These are phyloP conservation scores for Nipponia nippon DNA, from an alignment of 2,113 vertebrate species.

Conservation along the genomic window DNA sequence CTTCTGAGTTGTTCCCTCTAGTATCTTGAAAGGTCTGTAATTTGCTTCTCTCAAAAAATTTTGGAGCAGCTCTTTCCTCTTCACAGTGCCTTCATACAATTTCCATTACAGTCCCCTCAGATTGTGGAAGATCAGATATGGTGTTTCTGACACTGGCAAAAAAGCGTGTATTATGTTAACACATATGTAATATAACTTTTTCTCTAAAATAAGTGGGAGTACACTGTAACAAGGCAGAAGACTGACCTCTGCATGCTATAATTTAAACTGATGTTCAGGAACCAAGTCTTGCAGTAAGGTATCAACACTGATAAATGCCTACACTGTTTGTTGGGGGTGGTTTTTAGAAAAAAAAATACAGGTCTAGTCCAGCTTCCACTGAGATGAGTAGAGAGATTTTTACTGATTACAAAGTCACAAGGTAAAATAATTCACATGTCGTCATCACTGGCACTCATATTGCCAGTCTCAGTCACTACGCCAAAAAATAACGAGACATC, in stretches of 20 bases:
- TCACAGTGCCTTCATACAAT: background rate
- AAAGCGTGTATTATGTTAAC: background rate
- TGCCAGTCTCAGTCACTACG: background rate
- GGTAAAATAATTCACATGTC: background rate
- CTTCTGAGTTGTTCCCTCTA: background rate
- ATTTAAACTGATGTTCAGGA: background rate
- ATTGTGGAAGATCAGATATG: background rate
- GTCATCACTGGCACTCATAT: background rate
- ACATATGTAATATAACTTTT: background rate
- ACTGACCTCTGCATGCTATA: background rate
- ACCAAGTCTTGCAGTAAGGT: background rate
- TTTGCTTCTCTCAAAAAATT: background rate
- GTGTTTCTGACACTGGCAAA: background rate
- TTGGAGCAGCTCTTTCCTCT: background rate
- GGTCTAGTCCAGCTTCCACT: background rate
- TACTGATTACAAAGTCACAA: background rate
- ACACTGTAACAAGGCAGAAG: background rate
- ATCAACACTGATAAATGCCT: background rate
- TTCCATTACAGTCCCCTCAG: background rate
- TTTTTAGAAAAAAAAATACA: background rate
- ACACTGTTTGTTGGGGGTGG: background rate
- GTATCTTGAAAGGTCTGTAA: background rate
- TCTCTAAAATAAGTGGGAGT: background rate
- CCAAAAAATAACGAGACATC: background rate
- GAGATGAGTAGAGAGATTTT: background rate